Base-by-base conservation (phyloP, 1,140 invertebrate genomes). In the Himalopsyche phryganea region DNA sequence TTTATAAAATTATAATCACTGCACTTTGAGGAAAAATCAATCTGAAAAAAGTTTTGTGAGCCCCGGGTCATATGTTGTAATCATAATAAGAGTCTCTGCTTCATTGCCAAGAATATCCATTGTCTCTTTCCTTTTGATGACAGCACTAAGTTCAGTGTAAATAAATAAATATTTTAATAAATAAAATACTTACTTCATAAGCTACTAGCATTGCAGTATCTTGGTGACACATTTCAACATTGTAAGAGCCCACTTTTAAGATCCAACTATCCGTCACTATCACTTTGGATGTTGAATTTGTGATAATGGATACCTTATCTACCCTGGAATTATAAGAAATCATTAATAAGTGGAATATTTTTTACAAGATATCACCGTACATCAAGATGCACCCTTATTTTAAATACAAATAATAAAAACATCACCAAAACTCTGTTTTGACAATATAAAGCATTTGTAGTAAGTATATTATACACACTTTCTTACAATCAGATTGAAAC, bases 191-290 rank as follows among this genome's bases (percentile, higher is more conserved):
- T 66, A 81, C 81, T 61, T 83, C 83, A 58, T 84, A 83, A 11
- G 92, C 81, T 19, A 87, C 82, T 1, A 95, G 73, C 17, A 83
- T 75, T 33, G 90, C 85, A 70, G 94, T 89, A 67, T 77, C 83
- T 70, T 94, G 91, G 69, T 90, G 86, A 0, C 87, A 84, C 40
- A 93, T 68, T 65, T 87, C 76, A 0, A 94, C 67, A 65, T 73
- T 83, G 68, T 94, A 92, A 42, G 88, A 84, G 0, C 85, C 80
- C 1, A 91, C 83, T 77, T 92, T 92, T 18, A 96, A 84, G n/a
- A 96, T 83, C 91, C 92, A 96, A 63, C 87, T 91, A 66, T 91
- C 85, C 1, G 91, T 94, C 4, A 86, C 88, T 61, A 93, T 80
- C 28, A 92, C 76, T 66, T 83, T 84, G 46, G 80, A 83, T 18